phyloP scores from a whole-genome alignment of 1,140 invertebrate species.

The Orchesella cincta region DNA sequence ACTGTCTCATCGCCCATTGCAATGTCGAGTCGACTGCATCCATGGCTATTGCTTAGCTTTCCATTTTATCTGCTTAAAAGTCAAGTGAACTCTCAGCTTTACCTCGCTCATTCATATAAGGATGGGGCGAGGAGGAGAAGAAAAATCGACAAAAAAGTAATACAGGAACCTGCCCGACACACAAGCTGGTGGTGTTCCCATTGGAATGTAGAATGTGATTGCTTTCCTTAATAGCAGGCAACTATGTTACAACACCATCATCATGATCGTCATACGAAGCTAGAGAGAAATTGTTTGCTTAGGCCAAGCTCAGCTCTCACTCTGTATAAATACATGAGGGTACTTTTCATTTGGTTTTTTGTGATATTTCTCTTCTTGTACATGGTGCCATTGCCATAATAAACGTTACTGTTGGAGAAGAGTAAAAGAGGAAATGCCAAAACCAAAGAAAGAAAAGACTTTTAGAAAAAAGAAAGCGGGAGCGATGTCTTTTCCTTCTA shows the following conservation, averaged over 20 bases:
- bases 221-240: neutral
- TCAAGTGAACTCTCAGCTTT: too few relatives aligned
- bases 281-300: neutral
- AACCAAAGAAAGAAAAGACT: neutral
- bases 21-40: too few relatives aligned
- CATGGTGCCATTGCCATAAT: conserved; percentile 39
- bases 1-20: too few relatives aligned
- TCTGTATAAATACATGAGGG: neutral
- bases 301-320: neutral
- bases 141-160: neutral
- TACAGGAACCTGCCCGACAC: neutral
- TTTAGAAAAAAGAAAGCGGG: neutral
- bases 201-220: neutral
- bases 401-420: conserved; percentile 29
- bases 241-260: neutral
- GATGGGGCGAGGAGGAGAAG: neutral
- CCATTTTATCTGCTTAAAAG: too few relatives aligned
- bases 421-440: conserved; percentile 1
- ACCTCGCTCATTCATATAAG: too few relatives aligned
- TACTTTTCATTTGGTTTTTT: neutral
- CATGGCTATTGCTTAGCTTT: too few relatives aligned
- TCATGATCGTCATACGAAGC: neutral
- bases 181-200: neutral
- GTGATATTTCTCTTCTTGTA: conserved; percentile 2
- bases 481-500: neutral